These are phyloP conservation scores for Lutraria rhynchaena DNA, from an alignment of 1,140 invertebrate species.

Conservation along the genomic window DNA sequence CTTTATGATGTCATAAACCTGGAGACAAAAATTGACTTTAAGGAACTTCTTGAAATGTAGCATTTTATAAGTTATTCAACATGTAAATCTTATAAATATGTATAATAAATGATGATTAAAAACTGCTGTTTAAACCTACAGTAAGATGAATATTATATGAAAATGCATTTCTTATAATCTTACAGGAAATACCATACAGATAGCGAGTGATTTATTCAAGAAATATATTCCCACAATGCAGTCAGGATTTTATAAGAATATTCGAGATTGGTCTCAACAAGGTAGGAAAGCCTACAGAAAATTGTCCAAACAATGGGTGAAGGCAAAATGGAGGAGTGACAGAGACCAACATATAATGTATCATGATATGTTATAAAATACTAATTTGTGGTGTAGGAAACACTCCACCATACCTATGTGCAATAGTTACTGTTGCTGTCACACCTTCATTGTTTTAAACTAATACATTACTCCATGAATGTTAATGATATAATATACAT, in stretches of 20 bases:
- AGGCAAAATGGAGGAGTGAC: background rate
- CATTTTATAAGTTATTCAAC: background rate
- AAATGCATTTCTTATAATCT: no score
- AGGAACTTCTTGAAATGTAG: background rate
- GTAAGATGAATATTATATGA: no score
- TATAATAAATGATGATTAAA: background rate
- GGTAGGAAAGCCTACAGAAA: background rate
- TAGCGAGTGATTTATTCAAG: slow-evolving; percentile 10
- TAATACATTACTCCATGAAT: no score
- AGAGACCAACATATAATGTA: no score
- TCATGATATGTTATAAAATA: no score
- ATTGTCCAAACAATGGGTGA: slow-evolving; percentile 13
- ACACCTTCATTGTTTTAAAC: no score
- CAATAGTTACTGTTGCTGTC: no score
- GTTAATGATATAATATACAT: no score
- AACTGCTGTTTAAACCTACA: no score
- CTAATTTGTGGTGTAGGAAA: no score
- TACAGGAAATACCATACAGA: slow-evolving; percentile 44
- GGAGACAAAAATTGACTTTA: background rate
- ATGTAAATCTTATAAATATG: background rate
- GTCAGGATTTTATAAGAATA: slow-evolving; percentile 28
- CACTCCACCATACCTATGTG: no score
- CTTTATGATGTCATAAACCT: no score
- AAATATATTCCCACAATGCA: slow-evolving; percentile 27
- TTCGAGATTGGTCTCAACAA: slow-evolving; percentile 21